Evolutionary conservation across 2,113 vertebrate species (phyloP).

Genomic region (Tetrao urogallus): DNA sequence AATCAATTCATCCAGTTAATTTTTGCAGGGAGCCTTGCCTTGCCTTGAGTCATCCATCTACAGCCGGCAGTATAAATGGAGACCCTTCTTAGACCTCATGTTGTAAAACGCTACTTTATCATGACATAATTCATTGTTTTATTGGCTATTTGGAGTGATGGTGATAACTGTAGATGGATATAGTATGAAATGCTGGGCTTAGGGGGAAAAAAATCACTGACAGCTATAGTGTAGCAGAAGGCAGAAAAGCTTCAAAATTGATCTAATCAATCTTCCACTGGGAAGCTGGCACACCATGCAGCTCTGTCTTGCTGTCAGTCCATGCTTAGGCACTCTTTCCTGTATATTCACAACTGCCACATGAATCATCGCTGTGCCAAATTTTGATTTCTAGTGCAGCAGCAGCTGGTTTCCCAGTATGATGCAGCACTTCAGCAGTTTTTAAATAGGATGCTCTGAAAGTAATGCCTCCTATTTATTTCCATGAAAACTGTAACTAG

Average conservation of each 20-base stretch:
- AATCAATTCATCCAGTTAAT: background rate
- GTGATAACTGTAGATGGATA: constrained; percentile 49
- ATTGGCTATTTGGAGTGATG: constrained; percentile 35
- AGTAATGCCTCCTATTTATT: background rate
- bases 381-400: background rate
- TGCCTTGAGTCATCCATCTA: background rate
- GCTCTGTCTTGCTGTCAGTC: constrained; percentile 44
- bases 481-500: background rate
- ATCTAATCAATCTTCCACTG: constrained; percentile 66
- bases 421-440: background rate
- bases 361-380: background rate
- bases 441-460: background rate
- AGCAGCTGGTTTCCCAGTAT: background rate
- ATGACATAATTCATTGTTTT: constrained; percentile 52
- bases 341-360: background rate
- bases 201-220: constrained; percentile 15
- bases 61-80: background rate
- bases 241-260: constrained; percentile 69
- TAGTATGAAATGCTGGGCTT: constrained; percentile 59
- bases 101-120: constrained; percentile 42
- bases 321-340: constrained; percentile 13
- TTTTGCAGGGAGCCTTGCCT: constrained; percentile 8
- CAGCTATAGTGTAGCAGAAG: constrained; percentile 46
- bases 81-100: background rate
- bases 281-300: background rate